Base-by-base conservation (phyloP, 1,140 invertebrate species). In the Pachyrhynchus sulphureomaculatus region DNA sequence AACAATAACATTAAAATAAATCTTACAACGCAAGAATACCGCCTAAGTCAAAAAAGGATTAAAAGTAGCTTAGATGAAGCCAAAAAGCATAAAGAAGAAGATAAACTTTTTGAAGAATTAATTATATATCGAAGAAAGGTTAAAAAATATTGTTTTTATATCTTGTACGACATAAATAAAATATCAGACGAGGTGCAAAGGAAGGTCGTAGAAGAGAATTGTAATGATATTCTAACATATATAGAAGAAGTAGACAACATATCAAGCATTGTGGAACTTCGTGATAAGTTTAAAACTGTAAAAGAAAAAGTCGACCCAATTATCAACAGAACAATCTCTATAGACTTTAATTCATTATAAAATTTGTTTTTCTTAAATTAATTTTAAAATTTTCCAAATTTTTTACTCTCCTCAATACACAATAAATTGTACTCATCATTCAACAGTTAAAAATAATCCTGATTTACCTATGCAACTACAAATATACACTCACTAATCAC, bases 21-120 rank as follows among this genome's bases (percentile, higher is more conserved):
- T 17, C 54, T 17, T 53, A 34, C 2, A 59, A 53, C 4, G 24
- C 24, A 33, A 9, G 23, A 55, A 17, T 20, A 13, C 20, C 36
- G 39, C 21, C 18, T 55, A 18, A 17, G 53, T 20, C 6, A 42
- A 9, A 55, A 20, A 2, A 29, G 29, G 8, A 39, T 44, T 13
- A 42, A 42, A 24, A 12, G 6, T 18, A 42, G n/a, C 2, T 6
- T 55, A 5, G 29, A 33, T 26, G 53, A 55, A 17, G 53, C 37
- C 1, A 13, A 26, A 8, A 24, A 24, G 6, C 13, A 44, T 44
- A 42, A 44, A 42, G n/a, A 24, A 13, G 41, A 55, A 17, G 53
- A 55, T 26, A 20, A 39, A 13, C 9, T 41, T 20, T 54, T 54
- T 15, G 51, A 54, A 42, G 18, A 48, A 5, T 26, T 48, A 12